These are phyloP conservation scores for Napeogenes inachia DNA, from an alignment of 2,888 invertebrate species.

Conservation along the genomic window DNA sequence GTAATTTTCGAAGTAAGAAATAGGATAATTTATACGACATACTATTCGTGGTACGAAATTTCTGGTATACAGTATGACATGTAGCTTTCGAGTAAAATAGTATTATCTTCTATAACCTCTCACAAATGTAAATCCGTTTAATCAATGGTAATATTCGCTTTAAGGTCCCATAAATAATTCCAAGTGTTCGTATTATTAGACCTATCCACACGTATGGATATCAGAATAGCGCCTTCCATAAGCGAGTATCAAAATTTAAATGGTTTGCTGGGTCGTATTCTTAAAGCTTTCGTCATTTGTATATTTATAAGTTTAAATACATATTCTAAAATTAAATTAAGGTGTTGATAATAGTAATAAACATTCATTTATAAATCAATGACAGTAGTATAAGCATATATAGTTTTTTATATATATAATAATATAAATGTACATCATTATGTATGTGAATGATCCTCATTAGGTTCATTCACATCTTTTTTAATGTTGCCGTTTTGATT, in stretches of 20 bases:
- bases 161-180: constrained; percentile 17
- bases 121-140: constrained; percentile 8
- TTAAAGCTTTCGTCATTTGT: neutral
- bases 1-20: too few species aligned
- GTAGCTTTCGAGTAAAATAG: neutral
- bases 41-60: neutral
- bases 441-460: too few species aligned
- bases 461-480: too few species aligned
- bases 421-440: too few species aligned
- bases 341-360: too few species aligned
- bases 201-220: constrained; percentile 15
- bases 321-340: neutral
- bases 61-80: neutral
- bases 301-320: neutral
- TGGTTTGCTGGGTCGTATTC: constrained; percentile 16
- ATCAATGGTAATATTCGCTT: constrained; percentile 16
- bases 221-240: constrained; percentile 25
- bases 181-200: constrained; percentile 13
- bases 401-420: too few species aligned
- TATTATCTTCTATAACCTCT: neutral
- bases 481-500: too few species aligned
- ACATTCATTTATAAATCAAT: too few species aligned
- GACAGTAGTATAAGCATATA: too few species aligned
- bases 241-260: constrained; percentile 27
- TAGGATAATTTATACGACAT: too few species aligned